These are phyloP conservation scores for Nephrotoma flavescens DNA, from an alignment of 2,888 invertebrate species.

Conservation along the genomic window DNA sequence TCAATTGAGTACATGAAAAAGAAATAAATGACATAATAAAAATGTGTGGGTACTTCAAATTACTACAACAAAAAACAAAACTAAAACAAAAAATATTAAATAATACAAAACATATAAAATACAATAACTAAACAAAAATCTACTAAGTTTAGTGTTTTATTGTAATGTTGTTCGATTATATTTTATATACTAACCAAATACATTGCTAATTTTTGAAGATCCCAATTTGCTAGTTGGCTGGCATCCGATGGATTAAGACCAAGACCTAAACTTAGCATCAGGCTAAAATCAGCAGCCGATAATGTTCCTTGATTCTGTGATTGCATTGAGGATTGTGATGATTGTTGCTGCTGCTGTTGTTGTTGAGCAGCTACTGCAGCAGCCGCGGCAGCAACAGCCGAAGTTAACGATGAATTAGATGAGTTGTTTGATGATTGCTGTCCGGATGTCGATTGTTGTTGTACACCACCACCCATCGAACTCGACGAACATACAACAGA, in stretches of 20 bases:
- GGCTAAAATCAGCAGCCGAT: constrained; percentile 31
- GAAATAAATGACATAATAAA: neutral
- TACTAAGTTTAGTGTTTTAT: neutral
- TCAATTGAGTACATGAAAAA: neutral
- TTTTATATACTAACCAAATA: constrained; percentile 47
- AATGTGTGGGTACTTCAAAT: neutral
- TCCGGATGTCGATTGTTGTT: constrained; percentile 15
- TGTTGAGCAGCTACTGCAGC: constrained; percentile 10
- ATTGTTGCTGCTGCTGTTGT: constrained; percentile 8
- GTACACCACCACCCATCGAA: neutral
- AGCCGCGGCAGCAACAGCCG: constrained; percentile 21
- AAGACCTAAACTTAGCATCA: constrained; percentile 28
- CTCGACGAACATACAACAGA: neutral
- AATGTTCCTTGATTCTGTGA: constrained; percentile 19
- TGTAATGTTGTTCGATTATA: neutral
- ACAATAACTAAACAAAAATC: neutral
- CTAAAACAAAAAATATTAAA: neutral
- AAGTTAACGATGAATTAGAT: constrained; percentile 21
- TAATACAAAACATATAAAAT: neutral
- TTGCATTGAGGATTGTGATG: constrained; percentile 15
- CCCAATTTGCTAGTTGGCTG: constrained; percentile 54
- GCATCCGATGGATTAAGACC: constrained; percentile 32
- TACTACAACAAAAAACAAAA: neutral
- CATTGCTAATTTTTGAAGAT: constrained; percentile 57
- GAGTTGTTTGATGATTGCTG: constrained; percentile 12